Evolutionary conservation across 2,113 vertebrate genomes (phyloP).

Genomic region (Glaucidium brasilianum): DNA sequence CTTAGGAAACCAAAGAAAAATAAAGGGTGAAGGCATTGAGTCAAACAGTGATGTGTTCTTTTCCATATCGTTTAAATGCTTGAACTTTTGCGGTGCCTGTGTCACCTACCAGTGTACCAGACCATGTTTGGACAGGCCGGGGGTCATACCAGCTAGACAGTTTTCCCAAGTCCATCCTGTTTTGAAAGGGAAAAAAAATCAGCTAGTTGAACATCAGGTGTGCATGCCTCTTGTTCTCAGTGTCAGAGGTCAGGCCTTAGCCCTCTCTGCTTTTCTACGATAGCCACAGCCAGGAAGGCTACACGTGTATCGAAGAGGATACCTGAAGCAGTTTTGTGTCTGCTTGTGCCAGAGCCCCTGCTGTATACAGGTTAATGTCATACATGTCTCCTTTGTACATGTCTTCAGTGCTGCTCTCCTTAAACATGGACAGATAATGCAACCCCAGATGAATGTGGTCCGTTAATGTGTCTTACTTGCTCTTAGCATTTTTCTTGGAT

Average conservation of each 20-base stretch:
- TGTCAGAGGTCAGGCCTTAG: not conserved
- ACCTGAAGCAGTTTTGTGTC: not conserved
- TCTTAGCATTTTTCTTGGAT: rapidly evolving
- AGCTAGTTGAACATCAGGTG: not conserved
- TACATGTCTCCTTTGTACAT: not conserved
- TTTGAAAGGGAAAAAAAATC: not conserved
- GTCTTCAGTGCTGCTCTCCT: not conserved
- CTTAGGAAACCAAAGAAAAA: not conserved
- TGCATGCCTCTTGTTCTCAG: not conserved
- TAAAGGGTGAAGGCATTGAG: not conserved
- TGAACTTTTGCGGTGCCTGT: not conserved
- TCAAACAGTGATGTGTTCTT: not conserved
- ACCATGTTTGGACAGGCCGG: not conserved
- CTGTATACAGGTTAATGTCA: not conserved
- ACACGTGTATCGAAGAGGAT: not conserved
- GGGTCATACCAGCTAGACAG: not conserved
- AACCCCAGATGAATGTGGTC: not conserved
- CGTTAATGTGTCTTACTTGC: not conserved
- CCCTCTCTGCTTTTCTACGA: not conserved
- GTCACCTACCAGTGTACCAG: not conserved
- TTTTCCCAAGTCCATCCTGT: not conserved
- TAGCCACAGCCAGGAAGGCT: not conserved
- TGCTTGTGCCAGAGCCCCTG: rapidly evolving
- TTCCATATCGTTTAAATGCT: not conserved
- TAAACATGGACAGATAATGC: not conserved